These are phyloP conservation scores for Corythornis madagascariensis DNA, from an alignment of 2,113 vertebrate species.

Conservation along the genomic window DNA sequence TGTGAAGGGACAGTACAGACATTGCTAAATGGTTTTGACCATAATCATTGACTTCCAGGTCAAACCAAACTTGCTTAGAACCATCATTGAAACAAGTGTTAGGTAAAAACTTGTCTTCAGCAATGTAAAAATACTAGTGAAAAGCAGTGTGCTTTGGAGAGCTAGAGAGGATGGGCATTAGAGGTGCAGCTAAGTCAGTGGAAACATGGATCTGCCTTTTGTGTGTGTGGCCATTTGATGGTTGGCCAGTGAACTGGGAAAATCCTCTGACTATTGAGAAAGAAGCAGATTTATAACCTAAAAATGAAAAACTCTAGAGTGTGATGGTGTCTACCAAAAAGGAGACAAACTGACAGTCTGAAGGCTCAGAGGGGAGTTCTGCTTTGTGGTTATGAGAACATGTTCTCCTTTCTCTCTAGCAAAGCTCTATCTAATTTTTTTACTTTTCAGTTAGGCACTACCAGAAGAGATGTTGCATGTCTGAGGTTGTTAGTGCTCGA, in stretches of 20 bases:
- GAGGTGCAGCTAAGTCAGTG: not conserved
- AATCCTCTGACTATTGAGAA: not conserved
- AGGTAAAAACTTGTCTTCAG: not conserved
- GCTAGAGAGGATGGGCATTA: not conserved
- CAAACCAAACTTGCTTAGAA: not conserved
- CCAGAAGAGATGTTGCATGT: not conserved
- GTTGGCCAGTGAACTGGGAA: not conserved
- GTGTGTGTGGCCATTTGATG: not conserved
- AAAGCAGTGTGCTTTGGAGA: not conserved
- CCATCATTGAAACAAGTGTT: accelerated
- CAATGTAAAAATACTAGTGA: not conserved
- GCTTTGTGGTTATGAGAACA: not conserved
- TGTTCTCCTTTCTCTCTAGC: not conserved
- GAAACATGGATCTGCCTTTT: not conserved
- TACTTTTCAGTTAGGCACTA: not conserved
- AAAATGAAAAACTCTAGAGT: not conserved
- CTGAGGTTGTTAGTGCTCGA: accelerated
- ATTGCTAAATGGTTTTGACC: not conserved
- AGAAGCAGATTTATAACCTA: not conserved
- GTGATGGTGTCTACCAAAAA: accelerated
- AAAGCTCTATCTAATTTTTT: not conserved
- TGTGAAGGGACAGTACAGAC: not conserved
- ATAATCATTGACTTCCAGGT: not conserved
- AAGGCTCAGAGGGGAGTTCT: not conserved
- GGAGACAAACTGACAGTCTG: not conserved